Base-by-base conservation (phyloP, 2,888 invertebrate genomes). In the Andricus quercusramuli region DNA sequence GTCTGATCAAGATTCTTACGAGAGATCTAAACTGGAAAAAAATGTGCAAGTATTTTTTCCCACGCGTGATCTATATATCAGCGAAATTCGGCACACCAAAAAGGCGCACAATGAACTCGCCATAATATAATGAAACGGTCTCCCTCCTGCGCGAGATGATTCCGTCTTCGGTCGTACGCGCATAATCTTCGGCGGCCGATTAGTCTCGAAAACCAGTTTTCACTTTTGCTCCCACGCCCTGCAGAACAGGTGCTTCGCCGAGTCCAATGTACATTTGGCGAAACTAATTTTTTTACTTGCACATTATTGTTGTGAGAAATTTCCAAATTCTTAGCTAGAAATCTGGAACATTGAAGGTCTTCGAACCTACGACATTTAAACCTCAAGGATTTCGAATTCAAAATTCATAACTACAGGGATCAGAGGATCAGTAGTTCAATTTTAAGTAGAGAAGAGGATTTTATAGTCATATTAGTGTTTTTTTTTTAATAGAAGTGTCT, bases 161-260 rank as follows among this genome's bases (percentile, higher is more conserved):
- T 83, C 83, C 80, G 79, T 82, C 81, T 80, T 68, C 70, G 68
- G 68, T 59, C 44, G 59, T 44, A 79, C 80, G 70, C 82, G 77
- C 81, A 83, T 79, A 84, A 85, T 85, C 85, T 80, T 83, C 85
- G 84, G 84, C 86, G 82, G 85, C 85, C 85, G 88, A 89, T 90
- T 89, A 89, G 86, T 87, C 86, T 88, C 87, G 87, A 84, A 85
- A 90, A 88, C 88, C 85, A 86, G 89, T 90, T 89, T 85, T 79
- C 84, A 79, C 83, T 87, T 90, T 85, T 85, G 89, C 90, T 90
- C 90, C 90, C 90, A 90, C 90, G 88, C 90, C 79, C 78, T 44
- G 20, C 41, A 67, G 41, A 56, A 68, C 29, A 65, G 51, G 79
- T 79, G 64, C 44, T 64, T 64, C 32, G 47, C 68, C 25, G 17